Percentiles rank a stretch among this genome's conserved stretches.
These are phyloP conservation scores for Catagonus wagneri DNA, from an alignment of 2,113 vertebrate species.

Conservation along the genomic window DNA sequence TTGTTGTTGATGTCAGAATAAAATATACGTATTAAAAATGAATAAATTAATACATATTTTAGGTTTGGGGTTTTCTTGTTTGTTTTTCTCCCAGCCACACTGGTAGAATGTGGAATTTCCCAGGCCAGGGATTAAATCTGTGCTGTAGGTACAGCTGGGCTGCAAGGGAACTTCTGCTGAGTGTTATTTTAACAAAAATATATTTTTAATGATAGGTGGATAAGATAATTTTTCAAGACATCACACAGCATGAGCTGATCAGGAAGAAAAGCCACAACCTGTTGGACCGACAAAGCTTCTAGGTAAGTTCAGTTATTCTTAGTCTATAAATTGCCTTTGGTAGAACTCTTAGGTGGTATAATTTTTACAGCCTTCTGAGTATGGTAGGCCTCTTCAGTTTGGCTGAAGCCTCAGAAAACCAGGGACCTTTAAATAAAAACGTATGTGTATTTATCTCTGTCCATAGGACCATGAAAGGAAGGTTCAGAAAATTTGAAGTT, in stretches of 20 bases:
- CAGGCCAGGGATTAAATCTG: too few species aligned
- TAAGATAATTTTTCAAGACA: constrained; percentile 52
- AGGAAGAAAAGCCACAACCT: constrained; percentile 18
- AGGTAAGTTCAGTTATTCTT: constrained; percentile 44
- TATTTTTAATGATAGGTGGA: constrained; percentile 67
- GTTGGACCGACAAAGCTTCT: background rate
- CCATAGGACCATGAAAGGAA: background rate
- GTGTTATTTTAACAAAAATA: background rate
- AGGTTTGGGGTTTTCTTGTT: too few species aligned
- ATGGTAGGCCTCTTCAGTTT: background rate
- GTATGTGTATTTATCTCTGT: background rate
- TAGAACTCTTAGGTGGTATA: background rate
- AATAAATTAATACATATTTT: background rate
- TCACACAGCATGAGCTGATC: background rate
- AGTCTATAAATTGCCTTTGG: background rate
- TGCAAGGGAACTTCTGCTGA: background rate
- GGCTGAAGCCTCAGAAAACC: background rate
- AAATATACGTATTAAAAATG: background rate
- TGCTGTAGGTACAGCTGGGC: too few species aligned
- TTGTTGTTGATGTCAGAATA: background rate
- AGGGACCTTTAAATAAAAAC: background rate
- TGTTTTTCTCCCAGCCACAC: too few species aligned
- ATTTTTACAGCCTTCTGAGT: background rate
- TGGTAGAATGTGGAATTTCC: too few species aligned
- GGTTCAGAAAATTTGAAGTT: background rate